These are phyloP conservation scores for Parasteatoda tepidariorum DNA, from an alignment of 1,140 invertebrate genomes.

Conservation along the genomic window DNA sequence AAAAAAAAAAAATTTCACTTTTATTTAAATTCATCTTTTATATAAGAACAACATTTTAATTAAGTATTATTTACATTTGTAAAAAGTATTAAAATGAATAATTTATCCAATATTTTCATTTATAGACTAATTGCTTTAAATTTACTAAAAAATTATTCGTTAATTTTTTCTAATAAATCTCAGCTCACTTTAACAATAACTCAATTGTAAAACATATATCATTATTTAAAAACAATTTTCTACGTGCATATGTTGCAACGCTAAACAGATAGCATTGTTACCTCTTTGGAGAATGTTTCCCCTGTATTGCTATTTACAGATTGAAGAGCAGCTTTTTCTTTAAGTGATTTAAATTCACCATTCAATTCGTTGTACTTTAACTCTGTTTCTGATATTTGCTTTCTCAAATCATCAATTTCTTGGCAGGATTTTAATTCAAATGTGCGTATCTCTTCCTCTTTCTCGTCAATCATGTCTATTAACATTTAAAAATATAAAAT, in stretches of 20 bases:
- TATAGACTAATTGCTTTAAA: no score
- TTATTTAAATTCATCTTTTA: background rate
- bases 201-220: no score
- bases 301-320: conserved; percentile 21
- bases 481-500: no score
- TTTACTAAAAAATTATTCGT: no score
- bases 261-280: no score
- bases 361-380: background rate
- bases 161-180: no score
- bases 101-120: no score
- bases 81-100: no score
- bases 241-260: no score
- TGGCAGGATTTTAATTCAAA: background rate
- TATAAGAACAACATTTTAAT: background rate
- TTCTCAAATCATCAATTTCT: background rate
- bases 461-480: conserved; percentile 3
- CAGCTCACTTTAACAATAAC: no score
- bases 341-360: background rate
- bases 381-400: background rate
- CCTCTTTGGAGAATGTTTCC: background rate
- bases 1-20: background rate
- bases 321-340: background rate
- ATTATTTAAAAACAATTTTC: no score
- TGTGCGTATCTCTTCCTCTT: background rate
- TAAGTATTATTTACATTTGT: background rate